Base-by-base conservation (phyloP, 2,113 vertebrate genomes). In the Chaenocephalus aceratus region DNA sequence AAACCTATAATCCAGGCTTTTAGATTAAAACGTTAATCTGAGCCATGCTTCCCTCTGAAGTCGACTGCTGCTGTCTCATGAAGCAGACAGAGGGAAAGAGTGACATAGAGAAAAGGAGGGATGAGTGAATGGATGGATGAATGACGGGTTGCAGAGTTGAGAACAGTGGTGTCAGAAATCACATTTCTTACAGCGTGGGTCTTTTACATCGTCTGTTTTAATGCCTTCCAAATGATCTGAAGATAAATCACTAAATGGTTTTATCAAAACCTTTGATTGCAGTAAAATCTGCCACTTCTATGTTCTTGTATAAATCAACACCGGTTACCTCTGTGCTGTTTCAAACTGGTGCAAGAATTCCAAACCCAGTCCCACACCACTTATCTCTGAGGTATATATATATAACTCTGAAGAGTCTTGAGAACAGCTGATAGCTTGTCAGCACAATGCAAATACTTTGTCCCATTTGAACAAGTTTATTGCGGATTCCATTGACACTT, bases 11-110 rank as follows among this genome's bases (percentile, higher is more conserved):
- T 94, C 94, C 91, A 67, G 85, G 88, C 72, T 90, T 92, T 91
- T 90, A 90, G 92, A 93, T 94, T 94, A 94, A 94, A 94, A 92
- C 46, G 85, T 92, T 94, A 93, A 95, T 94, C 93, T 94, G 88
- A 88, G 90, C 82, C 86, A 88, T 78, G 82, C 82, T 91, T 91
- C 82, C 65, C 82, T 87, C 85, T 84, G 85, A 91, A 84, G 81
- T 91, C 77, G 79, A 86, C 72, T 44, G 68, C 83, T 83, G 77
- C 82, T 34, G 85, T 88, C 81, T 93, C 88, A 84, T 89, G 88
- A 86, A 71, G 76, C 82, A 86, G 63, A 82, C 71, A 63, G 59
- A 78, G 72, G 18, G 23, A 45, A 72, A 41, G 36, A 41, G 36
- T 8, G 36, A 41, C 5, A 82, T 64, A 45, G 64, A 83, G 71